phyloP scores from a whole-genome alignment of 2,113 vertebrate species.

The human region DNA sequence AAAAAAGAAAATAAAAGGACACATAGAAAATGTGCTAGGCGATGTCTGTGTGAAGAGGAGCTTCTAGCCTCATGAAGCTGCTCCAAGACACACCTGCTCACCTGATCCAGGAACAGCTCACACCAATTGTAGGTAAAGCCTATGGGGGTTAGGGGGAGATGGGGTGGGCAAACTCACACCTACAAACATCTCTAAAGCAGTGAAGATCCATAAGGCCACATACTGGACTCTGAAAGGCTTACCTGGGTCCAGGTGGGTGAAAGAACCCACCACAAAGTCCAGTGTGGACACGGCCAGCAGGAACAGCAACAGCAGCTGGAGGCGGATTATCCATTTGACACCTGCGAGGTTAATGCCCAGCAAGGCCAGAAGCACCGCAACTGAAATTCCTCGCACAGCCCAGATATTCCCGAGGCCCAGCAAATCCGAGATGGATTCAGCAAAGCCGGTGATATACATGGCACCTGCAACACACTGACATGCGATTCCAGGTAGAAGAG shows the following conservation, averaged over 20 bases:
- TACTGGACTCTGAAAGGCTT: conserved; percentile 14
- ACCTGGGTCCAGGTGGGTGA: conserved; percentile 96
- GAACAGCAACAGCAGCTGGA: conserved; percentile 94
- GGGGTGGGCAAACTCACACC: background rate
- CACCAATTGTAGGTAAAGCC: accelerated
- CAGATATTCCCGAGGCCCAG: conserved; percentile 91
- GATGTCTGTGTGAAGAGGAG: background rate
- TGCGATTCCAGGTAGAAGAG: background rate
- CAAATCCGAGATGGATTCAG: conserved; percentile 93
- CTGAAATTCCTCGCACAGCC: conserved; percentile 92
- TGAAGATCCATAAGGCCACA: background rate
- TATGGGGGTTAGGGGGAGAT: accelerated
- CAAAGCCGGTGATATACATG: conserved; percentile 98
- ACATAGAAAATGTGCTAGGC: background rate
- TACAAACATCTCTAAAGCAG: background rate
- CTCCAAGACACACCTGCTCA: background rate
- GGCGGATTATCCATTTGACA: conserved; percentile 97
- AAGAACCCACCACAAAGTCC: conserved; percentile 96
- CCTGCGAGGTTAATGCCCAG: conserved; percentile 97
- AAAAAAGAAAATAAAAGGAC: background rate
- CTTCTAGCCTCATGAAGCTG: background rate
- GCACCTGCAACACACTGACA: conserved; percentile 96
- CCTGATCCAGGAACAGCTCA: background rate
- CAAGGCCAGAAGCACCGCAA: conserved; percentile 90
- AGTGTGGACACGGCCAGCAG: conserved; percentile 93